These are phyloP conservation scores for Thecophora atra DNA, from an alignment of 2,888 invertebrate genomes.

Conservation along the genomic window DNA sequence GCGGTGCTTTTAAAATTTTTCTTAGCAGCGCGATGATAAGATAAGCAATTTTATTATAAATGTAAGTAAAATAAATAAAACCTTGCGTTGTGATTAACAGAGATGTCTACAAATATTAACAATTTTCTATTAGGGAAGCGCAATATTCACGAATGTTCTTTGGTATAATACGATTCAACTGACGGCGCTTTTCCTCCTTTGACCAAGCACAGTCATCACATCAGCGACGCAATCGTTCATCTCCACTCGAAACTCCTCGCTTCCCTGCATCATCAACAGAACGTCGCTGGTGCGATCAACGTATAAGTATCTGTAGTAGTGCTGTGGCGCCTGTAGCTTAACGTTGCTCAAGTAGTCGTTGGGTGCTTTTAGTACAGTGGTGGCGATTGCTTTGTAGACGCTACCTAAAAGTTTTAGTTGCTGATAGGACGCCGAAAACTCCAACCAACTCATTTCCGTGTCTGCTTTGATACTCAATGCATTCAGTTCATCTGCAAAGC, in stretches of 20 bases:
- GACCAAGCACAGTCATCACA: conserved; percentile 48
- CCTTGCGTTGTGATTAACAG: no score
- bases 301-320: conserved; percentile 48
- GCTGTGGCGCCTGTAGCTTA: conserved; percentile 12
- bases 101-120: no score
- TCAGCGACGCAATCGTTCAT: conserved; percentile 55
- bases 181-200: neutral
- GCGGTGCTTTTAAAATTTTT: neutral
- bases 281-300: conserved; percentile 52
- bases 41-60: no score
- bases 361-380: conserved; percentile 54
- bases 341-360: conserved; percentile 50
- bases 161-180: neutral
- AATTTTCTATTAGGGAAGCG: no score
- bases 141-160: no score
- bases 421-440: conserved; percentile 52
- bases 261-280: conserved; percentile 48
- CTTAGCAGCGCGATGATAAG: neutral
- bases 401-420: conserved; percentile 53
- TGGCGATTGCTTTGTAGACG: conserved; percentile 52
- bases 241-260: conserved; percentile 47
- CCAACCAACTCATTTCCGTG: conserved; percentile 41
- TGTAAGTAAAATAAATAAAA: no score
- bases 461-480: conserved; percentile 52
- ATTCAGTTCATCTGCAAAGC: conserved; percentile 53